phyloP scores from a whole-genome alignment of 2,888 invertebrate genomes.

The Chloromyia formosa region DNA sequence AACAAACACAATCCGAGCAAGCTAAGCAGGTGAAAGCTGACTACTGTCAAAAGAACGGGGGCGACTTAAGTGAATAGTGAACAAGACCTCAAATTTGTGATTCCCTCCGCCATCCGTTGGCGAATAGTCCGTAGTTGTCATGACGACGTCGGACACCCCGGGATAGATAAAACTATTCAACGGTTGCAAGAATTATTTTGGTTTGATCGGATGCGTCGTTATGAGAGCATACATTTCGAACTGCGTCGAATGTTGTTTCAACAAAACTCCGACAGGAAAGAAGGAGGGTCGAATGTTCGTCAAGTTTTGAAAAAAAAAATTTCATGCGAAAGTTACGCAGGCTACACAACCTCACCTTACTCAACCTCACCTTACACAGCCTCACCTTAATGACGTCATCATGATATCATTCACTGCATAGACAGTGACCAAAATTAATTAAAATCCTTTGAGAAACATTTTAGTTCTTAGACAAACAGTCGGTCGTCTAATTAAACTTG shows the following conservation, averaged over 20 bases:
- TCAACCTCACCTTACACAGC: too few relatives aligned
- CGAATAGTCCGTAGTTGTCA: slow-evolving; percentile 42
- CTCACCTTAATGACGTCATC: too few relatives aligned
- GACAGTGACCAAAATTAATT: too few relatives aligned
- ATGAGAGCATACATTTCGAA: slow-evolving; percentile 44
- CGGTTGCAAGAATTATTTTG: slow-evolving; percentile 43
- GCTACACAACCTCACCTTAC: too few relatives aligned
- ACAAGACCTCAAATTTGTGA: neutral
- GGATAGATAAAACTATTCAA: slow-evolving; percentile 42
- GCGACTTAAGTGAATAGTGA: neutral
- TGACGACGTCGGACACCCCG: slow-evolving; percentile 46
- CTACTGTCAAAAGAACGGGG: neutral
- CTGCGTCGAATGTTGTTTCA: slow-evolving; percentile 46
- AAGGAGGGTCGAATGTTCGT: too few relatives aligned
- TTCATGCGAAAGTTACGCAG: too few relatives aligned
- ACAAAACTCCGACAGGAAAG: slow-evolving; percentile 29
- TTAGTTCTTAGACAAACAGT: too few relatives aligned
- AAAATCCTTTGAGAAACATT: too few relatives aligned
- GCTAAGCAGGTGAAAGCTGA: neutral
- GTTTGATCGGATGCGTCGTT: slow-evolving; percentile 41
- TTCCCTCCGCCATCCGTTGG: slow-evolving; percentile 16
- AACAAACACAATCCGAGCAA: neutral
- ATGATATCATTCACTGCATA: too few relatives aligned
- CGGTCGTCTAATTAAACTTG: too few relatives aligned
- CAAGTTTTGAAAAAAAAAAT: too few relatives aligned